Conservation (phyloP, 2,113 vertebrate species). For the Platichthys flesus region DNA sequence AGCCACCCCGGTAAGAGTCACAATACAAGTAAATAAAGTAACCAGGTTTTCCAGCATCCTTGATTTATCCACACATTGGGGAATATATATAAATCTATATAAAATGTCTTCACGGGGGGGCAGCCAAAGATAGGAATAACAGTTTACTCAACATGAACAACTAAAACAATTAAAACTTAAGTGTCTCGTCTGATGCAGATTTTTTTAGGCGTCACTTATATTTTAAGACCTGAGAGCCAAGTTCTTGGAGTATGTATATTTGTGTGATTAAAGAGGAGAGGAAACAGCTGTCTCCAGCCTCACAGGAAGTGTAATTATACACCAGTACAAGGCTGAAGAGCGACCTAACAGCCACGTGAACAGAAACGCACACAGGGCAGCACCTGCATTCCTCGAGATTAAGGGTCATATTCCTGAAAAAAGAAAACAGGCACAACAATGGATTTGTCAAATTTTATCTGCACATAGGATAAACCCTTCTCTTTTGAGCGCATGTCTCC, state of each 20-base stretch:
- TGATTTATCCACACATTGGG: too few species aligned
- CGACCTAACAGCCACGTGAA: constrained; percentile 27
- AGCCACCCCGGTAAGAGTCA: background rate
- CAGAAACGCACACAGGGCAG: background rate
- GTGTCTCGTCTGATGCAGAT: background rate
- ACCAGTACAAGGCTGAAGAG: constrained; percentile 32
- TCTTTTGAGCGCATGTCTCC: too few species aligned
- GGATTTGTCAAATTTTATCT: constrained; percentile 3
- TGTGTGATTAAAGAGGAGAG: constrained; percentile 64
- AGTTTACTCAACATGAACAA: background rate
- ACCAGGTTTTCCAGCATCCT: background rate
- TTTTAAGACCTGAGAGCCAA: constrained; percentile 35
- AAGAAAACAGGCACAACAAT: background rate
- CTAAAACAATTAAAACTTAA: background rate
- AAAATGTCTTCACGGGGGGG: background rate
- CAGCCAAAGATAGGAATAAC: background rate
- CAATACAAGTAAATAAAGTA: background rate
- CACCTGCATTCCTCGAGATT: background rate
- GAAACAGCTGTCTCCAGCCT: constrained; percentile 72
- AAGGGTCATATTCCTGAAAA: constrained; percentile 32
- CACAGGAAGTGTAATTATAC: constrained; percentile 74
- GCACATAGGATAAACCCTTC: background rate
- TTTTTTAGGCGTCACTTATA: background rate
- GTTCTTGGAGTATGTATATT: constrained; percentile 44
- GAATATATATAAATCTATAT: background rate